Conservation (phyloP, 2,797 vertebrate species). For the Pangasius mekongensis region DNA sequence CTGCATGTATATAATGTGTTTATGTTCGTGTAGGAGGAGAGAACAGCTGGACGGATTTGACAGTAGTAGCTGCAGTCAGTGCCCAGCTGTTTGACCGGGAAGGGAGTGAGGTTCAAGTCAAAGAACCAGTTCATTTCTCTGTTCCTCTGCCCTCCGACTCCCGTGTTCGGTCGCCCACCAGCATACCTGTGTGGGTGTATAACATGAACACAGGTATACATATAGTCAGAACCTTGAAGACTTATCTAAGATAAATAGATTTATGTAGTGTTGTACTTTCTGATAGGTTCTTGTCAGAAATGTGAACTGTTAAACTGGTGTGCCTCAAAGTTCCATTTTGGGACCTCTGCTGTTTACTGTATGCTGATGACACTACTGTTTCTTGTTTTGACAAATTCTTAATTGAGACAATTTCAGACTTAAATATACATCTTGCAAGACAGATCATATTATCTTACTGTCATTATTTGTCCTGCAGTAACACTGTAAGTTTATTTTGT, state of each 20-base stretch:
- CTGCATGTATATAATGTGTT: neutral
- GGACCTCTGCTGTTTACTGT: neutral
- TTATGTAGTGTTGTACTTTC: neutral
- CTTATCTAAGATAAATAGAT: neutral
- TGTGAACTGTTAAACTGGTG: neutral
- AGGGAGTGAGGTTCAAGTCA: constrained; percentile 83
- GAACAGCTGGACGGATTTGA: constrained; percentile 87
- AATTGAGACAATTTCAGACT: neutral
- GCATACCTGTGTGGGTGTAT: constrained; percentile 89
- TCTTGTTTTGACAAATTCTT: neutral
- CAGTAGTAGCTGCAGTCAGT: constrained; percentile 85
- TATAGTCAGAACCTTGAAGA: neutral
- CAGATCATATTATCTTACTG: neutral
- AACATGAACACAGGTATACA: constrained; percentile 83
- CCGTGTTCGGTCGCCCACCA: constrained; percentile 79
- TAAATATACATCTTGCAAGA: neutral
- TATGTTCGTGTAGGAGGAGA: constrained; percentile 73
- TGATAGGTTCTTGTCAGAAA: neutral
- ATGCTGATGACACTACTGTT: neutral
- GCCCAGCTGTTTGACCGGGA: constrained; percentile 88
- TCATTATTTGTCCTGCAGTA: neutral
- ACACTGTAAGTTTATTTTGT: neutral
- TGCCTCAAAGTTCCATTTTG: neutral
- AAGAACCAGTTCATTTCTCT: constrained; percentile 85
- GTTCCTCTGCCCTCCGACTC: constrained; percentile 86